Evolutionary conservation across 2,888 invertebrate genomes (phyloP).

Genomic region (Sturmia bella): DNA sequence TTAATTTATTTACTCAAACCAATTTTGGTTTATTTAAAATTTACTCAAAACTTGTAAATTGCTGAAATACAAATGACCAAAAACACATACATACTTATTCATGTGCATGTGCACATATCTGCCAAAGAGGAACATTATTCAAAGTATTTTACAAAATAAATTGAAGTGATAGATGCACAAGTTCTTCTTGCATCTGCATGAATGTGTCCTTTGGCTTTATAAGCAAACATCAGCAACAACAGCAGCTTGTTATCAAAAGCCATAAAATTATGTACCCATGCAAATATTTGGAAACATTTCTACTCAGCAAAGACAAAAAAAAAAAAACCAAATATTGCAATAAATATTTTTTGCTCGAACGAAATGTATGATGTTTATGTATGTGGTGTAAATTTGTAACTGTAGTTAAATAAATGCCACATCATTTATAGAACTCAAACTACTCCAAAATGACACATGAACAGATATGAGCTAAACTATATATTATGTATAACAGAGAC

Average conservation of each 20-base stretch:
- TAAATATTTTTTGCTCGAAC: neutral
- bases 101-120: neutral
- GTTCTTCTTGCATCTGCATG: neutral
- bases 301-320: no score
- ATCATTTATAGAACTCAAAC: constrained; percentile 37
- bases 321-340: no score
- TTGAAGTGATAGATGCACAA: constrained; percentile 33
- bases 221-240: constrained; percentile 25
- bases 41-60: constrained; percentile 51
- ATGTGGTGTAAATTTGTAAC: constrained; percentile 17
- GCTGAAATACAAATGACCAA: constrained; percentile 34
- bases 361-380: constrained; percentile 27
- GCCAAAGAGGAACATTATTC: neutral
- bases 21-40: constrained; percentile 41
- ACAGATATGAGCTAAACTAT: constrained; percentile 4
- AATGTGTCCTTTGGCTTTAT: constrained; percentile 25
- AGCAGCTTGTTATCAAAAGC: neutral
- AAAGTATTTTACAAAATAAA: constrained; percentile 19
- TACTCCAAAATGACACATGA: neutral
- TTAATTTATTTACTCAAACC: constrained; percentile 56
- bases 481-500: constrained; percentile 12
- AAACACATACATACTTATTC: neutral
- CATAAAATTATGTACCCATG: constrained; percentile 17
- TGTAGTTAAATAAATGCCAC: constrained; percentile 39
- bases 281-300: constrained; percentile 20